A percentile compares a stretch with the other conserved stretches of the same genome.
Conservation (phyloP, 2,888 invertebrate genomes). For the Drosophila prolongata region DNA sequence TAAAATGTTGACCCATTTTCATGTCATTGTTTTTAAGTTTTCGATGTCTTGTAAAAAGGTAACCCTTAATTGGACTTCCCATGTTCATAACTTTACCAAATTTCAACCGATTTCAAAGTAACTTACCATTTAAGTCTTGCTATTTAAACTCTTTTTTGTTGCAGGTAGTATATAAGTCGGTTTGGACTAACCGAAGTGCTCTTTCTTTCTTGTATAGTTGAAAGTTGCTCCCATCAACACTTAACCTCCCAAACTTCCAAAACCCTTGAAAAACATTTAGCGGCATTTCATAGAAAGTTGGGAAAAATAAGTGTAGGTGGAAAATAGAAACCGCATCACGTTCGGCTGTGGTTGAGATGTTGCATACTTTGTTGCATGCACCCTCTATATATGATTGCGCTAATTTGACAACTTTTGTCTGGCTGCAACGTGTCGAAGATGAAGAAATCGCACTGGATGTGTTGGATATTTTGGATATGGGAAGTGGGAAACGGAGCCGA, state of each 20-base stretch:
- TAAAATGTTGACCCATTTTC: too few species aligned
- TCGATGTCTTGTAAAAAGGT: too few species aligned
- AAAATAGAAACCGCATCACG: constrained; percentile 70
- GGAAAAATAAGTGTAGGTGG: constrained; percentile 50
- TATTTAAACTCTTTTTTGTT: too few species aligned
- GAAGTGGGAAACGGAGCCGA: constrained; percentile 7
- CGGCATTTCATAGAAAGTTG: constrained; percentile 21
- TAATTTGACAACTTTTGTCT: constrained; percentile 52
- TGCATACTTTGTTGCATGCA: constrained; percentile 70
- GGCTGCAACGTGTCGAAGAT: constrained; percentile 43
- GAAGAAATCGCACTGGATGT: constrained; percentile 31
- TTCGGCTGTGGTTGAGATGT: constrained; percentile 65
- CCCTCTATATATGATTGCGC: constrained; percentile 58
- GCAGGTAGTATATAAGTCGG: too few species aligned
- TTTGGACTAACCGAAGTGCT: too few species aligned
- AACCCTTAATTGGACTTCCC: too few species aligned
- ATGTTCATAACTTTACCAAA: too few species aligned
- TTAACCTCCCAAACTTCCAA: neutral
- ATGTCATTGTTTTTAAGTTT: too few species aligned
- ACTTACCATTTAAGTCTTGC: too few species aligned
- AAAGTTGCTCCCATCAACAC: neutral
- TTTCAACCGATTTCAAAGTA: too few species aligned
- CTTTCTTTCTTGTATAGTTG: neutral
- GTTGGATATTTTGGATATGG: constrained; percentile 4
- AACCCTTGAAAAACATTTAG: constrained; percentile 2